Base-by-base conservation (phyloP, 2,113 vertebrate genomes). In the Periophthalmodon schlosseri region DNA sequence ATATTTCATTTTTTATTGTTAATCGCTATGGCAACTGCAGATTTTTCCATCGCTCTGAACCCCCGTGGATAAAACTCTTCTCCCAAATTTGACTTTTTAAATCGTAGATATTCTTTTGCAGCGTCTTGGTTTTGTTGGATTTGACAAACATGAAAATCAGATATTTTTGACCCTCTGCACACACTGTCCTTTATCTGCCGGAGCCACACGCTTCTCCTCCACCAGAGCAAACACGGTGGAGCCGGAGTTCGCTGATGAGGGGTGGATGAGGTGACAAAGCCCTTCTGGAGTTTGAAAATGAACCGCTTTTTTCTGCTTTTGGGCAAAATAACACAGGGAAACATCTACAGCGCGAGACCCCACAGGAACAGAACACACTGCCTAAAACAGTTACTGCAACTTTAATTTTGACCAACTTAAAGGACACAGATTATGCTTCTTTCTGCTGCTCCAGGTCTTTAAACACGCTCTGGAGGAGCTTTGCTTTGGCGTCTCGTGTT, bases 221-320 rank as follows among this genome's bases (percentile, higher is more conserved):
- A 75, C 76, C 24, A 33, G 21, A 64, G 70, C 78, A 82, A 82
- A 80, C 64, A 65, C 58, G 66, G 69, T 72, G 14, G 76, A 60
- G 61, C 64, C 64, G 73, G 21, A 24, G 68, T 61, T 78, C 54
- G 77, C 76, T 72, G 61, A 28, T 16, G 21, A 83, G 83, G 69
- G 84, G 85, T 85, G 83, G 85, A 89, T 87, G 34, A 80, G 68
- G 79, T 91, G 89, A 86, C 83, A 81, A 86, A 92, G 91, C 89
- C 90, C 91, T 92, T 92, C 77, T 80, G 14, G 79, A 70, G 75
- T 72, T 88, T 79, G 73, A 80, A 83, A 79, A 82, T 75, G 66
- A 80, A 76, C 73, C 60, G 66, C 77, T 86, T 63, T 68, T 57
- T 73, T 66, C 23, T 67, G 50, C 70, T 66, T 47, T 57, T 75